A percentile compares a stretch with the other conserved stretches of the same genome.
phyloP scores from a whole-genome alignment of 2,113 vertebrate genomes.

The Todiramphus saurophagus region DNA sequence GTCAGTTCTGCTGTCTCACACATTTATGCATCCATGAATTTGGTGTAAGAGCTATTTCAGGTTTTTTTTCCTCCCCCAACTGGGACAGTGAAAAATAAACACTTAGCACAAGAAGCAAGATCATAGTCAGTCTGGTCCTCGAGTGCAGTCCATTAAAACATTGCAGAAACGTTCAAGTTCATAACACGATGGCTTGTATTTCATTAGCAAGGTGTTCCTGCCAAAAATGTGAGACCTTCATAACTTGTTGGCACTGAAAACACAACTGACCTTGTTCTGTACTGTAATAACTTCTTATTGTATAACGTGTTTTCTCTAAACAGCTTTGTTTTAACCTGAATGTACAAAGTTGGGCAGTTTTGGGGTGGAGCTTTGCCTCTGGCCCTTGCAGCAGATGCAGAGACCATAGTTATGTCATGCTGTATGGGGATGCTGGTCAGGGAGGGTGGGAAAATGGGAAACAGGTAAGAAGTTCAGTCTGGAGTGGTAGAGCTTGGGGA shows the following conservation, averaged over 20 bases:
- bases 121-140: background rate
- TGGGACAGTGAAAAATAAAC: slow-evolving; percentile 26
- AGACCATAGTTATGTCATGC: accelerated
- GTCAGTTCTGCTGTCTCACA: background rate
- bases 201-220: background rate
- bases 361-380: background rate
- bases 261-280: slow-evolving; percentile 18
- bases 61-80: background rate
- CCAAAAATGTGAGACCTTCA: slow-evolving; percentile 33
- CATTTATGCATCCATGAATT: background rate
- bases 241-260: background rate
- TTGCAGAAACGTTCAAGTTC: background rate
- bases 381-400: background rate
- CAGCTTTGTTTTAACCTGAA: background rate
- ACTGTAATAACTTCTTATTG: background rate
- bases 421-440: accelerated
- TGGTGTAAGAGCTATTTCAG: background rate
- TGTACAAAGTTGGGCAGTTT: background rate
- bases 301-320: background rate
- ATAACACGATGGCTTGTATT: background rate
- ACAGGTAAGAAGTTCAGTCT: background rate
- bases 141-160: slow-evolving; percentile 21
- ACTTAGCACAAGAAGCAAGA: background rate
- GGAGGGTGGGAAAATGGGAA: background rate
- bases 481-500: background rate